Conservation (phyloP, 2,888 invertebrate genomes). For the Xanthorhoe designata region DNA sequence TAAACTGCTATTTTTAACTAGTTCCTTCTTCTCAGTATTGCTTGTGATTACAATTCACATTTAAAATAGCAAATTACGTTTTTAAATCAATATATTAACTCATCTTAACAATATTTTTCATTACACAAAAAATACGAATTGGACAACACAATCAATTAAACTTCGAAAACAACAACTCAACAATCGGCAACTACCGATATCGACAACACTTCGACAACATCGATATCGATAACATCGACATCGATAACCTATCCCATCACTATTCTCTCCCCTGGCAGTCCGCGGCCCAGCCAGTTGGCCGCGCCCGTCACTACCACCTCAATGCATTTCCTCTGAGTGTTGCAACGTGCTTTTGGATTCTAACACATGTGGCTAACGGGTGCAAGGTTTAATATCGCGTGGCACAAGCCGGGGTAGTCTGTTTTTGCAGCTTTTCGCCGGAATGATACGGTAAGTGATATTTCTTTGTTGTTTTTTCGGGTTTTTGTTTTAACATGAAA, state of each 20-base stretch:
- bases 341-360: slow-evolving; percentile 58
- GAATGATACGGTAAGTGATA: slow-evolving; percentile 78
- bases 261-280: slow-evolving; percentile 63
- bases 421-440: slow-evolving; percentile 65
- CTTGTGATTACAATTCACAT: no score
- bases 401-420: slow-evolving; percentile 82
- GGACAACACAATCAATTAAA: no score
- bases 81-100: no score
- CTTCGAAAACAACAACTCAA: no score
- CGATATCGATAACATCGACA: slow-evolving; percentile 18
- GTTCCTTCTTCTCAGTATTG: no score
- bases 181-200: no score
- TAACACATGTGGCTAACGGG: slow-evolving; percentile 81
- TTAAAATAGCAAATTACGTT: no score
- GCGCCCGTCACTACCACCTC: slow-evolving; percentile 60
- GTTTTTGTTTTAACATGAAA: background rate
- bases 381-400: slow-evolving; percentile 79
- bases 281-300: slow-evolving; percentile 64
- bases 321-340: slow-evolving; percentile 48
- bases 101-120: no score
- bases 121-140: no score
- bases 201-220: background rate
- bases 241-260: slow-evolving; percentile 52
- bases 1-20: no score
- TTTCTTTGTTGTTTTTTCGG: slow-evolving; percentile 32